Percentiles rank a stretch among this genome's conserved stretches.
phyloP scores from a whole-genome alignment of 2,113 vertebrate genomes.

The Cavia aperea region DNA sequence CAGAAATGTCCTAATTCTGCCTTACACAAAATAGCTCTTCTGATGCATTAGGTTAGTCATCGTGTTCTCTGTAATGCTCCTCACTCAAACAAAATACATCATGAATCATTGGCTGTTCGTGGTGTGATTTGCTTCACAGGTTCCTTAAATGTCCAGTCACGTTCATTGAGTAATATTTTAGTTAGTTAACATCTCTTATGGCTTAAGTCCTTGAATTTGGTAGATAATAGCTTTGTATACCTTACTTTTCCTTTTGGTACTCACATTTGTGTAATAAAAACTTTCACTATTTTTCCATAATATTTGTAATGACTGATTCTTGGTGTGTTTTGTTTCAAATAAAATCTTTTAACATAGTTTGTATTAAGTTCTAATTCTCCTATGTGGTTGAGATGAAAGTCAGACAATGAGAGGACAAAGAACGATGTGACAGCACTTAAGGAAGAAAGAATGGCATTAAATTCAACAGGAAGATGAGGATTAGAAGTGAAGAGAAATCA shows the following conservation, averaged over 20 bases:
- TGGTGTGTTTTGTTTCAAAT: background rate
- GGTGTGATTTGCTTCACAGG: background rate
- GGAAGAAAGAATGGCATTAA: background rate
- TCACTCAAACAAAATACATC: background rate
- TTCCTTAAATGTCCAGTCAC: background rate
- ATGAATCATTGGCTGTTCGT: background rate
- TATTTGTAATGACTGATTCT: background rate
- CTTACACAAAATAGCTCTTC: background rate
- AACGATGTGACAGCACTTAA: background rate
- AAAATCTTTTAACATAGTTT: slow-evolving; percentile 13
- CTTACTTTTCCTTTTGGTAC: background rate
- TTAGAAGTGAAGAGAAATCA: background rate
- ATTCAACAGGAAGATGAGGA: background rate
- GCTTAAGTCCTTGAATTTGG: background rate
- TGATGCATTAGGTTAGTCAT: background rate
- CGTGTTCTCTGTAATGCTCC: background rate
- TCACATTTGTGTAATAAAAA: background rate
- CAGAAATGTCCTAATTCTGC: background rate
- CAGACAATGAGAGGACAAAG: background rate
- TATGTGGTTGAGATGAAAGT: background rate
- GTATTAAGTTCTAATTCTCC: background rate
- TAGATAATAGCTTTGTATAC: background rate
- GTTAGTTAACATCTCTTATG: background rate
- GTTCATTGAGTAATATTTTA: background rate
- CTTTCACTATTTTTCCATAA: background rate